A percentile compares a stretch with the other conserved stretches of the same genome.
phyloP scores from a whole-genome alignment of 2,888 invertebrate genomes.

The Steromphala cineraria region DNA sequence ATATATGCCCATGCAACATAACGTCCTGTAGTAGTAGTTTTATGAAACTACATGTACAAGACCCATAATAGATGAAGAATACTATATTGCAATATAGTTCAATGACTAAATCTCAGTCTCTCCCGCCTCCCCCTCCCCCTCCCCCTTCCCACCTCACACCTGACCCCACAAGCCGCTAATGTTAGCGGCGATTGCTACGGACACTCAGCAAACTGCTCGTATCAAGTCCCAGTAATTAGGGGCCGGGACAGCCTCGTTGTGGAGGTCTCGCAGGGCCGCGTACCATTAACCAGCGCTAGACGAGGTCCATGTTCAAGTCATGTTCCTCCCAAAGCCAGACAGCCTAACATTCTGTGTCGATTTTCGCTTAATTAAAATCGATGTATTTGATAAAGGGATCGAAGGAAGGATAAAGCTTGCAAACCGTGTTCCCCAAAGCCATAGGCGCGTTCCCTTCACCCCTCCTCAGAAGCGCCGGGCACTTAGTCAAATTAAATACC shows the following conservation, averaged over 20 bases:
- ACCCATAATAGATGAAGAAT: too few relatives aligned
- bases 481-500: conserved; percentile 32
- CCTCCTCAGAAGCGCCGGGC: conserved; percentile 5
- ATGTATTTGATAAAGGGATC: conserved; percentile 35
- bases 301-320: not conserved
- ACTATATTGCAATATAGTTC: not conserved
- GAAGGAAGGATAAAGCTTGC: conserved; percentile 26
- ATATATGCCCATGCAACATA: too few relatives aligned
- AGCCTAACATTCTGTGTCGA: conserved; percentile 9
- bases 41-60: too few relatives aligned
- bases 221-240: conserved; percentile 20
- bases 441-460: not conserved
- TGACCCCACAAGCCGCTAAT: not conserved
- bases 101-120: not conserved
- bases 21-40: too few relatives aligned
- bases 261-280: not conserved
- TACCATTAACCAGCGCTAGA: conserved; percentile 14
- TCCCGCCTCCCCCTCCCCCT: not conserved
- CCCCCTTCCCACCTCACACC: not conserved
- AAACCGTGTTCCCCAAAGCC: conserved; percentile 16
- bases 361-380: conserved; percentile 39
- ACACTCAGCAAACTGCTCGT: conserved; percentile 1
- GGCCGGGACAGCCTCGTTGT: not conserved
- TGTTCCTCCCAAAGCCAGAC: not conserved
- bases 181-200: not conserved